A percentile compares a stretch with the other conserved stretches of the same genome.
phyloP scores from a whole-genome alignment of 2,888 invertebrate genomes.

The Periphyllus acericola region DNA sequence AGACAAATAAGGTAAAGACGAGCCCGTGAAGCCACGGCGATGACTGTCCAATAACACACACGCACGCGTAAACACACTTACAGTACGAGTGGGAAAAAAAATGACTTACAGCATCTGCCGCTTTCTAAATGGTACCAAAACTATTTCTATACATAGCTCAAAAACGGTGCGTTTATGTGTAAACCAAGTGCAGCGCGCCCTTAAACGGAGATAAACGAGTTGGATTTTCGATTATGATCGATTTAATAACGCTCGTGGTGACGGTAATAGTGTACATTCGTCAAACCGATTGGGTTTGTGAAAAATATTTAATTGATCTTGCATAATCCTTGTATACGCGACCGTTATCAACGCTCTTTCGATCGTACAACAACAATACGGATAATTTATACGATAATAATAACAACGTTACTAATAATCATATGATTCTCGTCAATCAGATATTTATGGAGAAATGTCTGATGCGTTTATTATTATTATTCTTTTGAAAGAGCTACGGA shows the following conservation, averaged over 20 bases:
- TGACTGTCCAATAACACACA: constrained; percentile 15
- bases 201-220: constrained; percentile 12
- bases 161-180: neutral
- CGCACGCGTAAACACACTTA: neutral
- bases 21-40: constrained; percentile 1
- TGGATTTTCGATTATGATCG: constrained; percentile 1
- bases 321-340: neutral
- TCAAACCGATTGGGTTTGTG: neutral
- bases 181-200: neutral
- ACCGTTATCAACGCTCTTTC: neutral
- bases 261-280: neutral
- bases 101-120: constrained; percentile 12
- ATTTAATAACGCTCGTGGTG: neutral
- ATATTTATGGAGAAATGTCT: neutral
- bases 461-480: neutral
- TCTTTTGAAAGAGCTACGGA: neutral
- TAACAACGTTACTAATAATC: neutral
- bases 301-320: neutral
- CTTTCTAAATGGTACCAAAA: constrained; percentile 55
- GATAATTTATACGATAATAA: too few relatives aligned
- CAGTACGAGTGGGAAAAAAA: constrained; percentile 20
- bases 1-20: constrained; percentile 60
- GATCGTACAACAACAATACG: neutral
- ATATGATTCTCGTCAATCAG: neutral
- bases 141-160: neutral